Evolutionary conservation across 2,888 invertebrate species (phyloP).

Genomic region (Polylopha cassiicola): DNA sequence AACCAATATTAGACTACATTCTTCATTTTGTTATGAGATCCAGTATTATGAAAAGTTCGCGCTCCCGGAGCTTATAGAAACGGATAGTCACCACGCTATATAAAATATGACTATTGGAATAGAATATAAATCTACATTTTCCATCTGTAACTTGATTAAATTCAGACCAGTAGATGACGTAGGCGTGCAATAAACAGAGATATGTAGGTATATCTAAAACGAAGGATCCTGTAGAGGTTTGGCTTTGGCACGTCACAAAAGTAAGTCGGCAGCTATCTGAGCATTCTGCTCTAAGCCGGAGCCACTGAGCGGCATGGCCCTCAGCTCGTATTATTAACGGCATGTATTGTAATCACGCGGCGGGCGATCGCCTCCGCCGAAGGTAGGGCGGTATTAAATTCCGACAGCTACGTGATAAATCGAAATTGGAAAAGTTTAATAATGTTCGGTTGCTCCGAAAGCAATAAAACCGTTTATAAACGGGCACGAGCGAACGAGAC

Average conservation of each 20-base stretch:
- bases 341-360: constrained; percentile 77
- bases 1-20: constrained; percentile 60
- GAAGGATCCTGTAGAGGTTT: too few relatives aligned
- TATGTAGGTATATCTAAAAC: too few relatives aligned
- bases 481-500: constrained; percentile 76
- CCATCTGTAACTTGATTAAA: too few relatives aligned
- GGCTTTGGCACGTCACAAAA: constrained; percentile 18
- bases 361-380: constrained; percentile 76
- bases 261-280: constrained; percentile 45
- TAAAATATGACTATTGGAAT: too few relatives aligned
- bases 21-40: constrained; percentile 71
- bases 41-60: constrained; percentile 35
- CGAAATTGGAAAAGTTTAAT: constrained; percentile 79
- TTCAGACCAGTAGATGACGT: too few relatives aligned
- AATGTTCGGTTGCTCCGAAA: constrained; percentile 78
- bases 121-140: too few relatives aligned
- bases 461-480: constrained; percentile 79
- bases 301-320: constrained; percentile 45
- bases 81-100: constrained; percentile 27
- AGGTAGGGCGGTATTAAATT: constrained; percentile 78
- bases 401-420: constrained; percentile 79
- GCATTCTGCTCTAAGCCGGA: constrained; percentile 31
- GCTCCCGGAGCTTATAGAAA: constrained; percentile 36
- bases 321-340: constrained; percentile 72
- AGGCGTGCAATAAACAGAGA: too few relatives aligned